Percentiles rank a stretch among this genome's conserved stretches.
Evolutionary conservation across 2,797 vertebrate genomes (phyloP).

Genomic region (Menidia menidia): DNA sequence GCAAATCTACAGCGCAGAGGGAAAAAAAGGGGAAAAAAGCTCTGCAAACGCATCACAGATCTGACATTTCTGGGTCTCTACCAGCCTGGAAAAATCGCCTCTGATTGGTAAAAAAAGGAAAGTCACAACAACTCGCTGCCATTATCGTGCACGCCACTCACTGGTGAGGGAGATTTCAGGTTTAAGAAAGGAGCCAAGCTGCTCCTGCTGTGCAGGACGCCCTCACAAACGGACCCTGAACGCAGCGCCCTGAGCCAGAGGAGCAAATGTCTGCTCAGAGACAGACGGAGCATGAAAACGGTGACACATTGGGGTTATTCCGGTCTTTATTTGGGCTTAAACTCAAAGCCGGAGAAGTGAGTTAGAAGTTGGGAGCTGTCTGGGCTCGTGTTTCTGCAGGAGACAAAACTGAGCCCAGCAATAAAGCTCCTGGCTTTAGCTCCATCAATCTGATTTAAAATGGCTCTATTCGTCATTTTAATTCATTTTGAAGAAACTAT

Average conservation of each 20-base stretch:
- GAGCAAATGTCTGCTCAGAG: constrained; percentile 8
- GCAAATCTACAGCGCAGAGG: constrained; percentile 56
- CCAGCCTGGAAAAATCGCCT: constrained; percentile 58
- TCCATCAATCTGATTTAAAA: no score
- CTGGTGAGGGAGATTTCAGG: constrained; percentile 44
- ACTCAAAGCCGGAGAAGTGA: constrained; percentile 3
- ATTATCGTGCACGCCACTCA: constrained; percentile 15
- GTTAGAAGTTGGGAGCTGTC: not conserved
- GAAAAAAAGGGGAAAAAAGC: constrained; percentile 20
- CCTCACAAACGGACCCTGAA: constrained; percentile 17
- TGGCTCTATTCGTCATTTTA: no score
- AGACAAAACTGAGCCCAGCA: no score
- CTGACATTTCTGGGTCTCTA: constrained; percentile 77
- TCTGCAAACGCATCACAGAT: constrained; percentile 53
- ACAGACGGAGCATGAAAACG: not conserved
- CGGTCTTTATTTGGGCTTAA: constrained; percentile 9
- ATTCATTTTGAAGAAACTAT: no score
- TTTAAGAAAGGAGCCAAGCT: constrained; percentile 48
- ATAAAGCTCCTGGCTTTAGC: no score
- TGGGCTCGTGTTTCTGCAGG: no score
- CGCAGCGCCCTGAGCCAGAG: constrained; percentile 14
- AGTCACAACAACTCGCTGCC: constrained; percentile 59
- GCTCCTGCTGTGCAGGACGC: constrained; percentile 14
- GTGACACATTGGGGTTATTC: constrained; percentile 40
- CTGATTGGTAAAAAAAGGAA: constrained; percentile 41